These are phyloP conservation scores for Caenorhabditis brenneri DNA, from an alignment of 1,140 invertebrate species.

Conservation along the genomic window DNA sequence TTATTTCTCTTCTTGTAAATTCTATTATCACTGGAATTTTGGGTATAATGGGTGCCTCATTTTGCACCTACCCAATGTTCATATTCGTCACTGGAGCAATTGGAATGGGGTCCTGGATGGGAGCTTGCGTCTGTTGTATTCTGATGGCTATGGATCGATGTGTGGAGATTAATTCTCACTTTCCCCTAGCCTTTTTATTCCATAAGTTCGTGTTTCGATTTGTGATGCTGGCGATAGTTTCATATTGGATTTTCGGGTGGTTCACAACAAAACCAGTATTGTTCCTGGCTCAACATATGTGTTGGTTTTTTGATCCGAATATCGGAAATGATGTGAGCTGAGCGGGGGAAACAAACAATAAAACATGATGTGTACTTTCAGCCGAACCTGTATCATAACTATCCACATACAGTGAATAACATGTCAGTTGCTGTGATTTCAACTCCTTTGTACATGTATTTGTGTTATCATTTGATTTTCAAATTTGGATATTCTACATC, in stretches of 20 bases:
- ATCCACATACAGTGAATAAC: slow-evolving; percentile 3
- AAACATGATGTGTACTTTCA: neutral
- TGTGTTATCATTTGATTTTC: neutral
- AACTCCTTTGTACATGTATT: neutral
- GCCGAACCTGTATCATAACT: neutral
- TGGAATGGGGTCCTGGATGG: neutral
- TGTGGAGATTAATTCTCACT: neutral
- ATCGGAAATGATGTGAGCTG: neutral
- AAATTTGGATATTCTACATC: slow-evolving; percentile 8
- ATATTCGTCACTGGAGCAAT: neutral
- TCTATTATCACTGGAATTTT: slow-evolving; percentile 27
- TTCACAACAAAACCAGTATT: slow-evolving; percentile 12
- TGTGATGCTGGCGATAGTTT: neutral
- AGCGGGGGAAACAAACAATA: neutral
- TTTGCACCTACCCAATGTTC: slow-evolving; percentile 24
- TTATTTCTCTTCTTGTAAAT: slow-evolving; percentile 10
- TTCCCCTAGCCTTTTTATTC: neutral
- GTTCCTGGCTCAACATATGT: neutral
- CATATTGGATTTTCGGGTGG: neutral
- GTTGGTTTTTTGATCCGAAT: slow-evolving; percentile 26
- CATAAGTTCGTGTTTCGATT: neutral
- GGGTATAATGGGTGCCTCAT: slow-evolving; percentile 36
- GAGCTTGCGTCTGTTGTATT: slow-evolving; percentile 9
- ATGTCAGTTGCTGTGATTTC: neutral
- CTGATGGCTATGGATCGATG: slow-evolving; percentile 19